Percentiles rank a stretch among this genome's conserved stretches.
Evolutionary conservation across 2,888 invertebrate genomes (phyloP).

Genomic region (Macrophya annulata): DNA sequence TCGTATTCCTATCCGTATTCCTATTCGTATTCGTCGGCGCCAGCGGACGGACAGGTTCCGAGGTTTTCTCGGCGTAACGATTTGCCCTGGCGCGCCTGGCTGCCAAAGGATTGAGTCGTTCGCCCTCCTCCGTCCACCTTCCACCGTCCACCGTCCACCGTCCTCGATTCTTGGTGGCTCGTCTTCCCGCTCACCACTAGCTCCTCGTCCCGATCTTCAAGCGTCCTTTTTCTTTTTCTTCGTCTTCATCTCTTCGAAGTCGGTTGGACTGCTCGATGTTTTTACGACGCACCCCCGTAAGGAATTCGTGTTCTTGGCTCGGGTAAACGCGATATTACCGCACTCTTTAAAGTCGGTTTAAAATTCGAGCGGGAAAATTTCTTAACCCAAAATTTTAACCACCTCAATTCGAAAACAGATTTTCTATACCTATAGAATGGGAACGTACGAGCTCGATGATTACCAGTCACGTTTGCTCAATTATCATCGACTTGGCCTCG

Average conservation of each 20-base stretch:
- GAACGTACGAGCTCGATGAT: constrained; percentile 41
- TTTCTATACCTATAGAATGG: constrained; percentile 20
- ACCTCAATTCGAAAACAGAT: neutral
- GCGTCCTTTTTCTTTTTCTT: neutral
- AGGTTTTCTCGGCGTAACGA: constrained; percentile 30
- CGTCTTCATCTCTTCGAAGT: neutral
- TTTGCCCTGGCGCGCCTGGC: constrained; percentile 33
- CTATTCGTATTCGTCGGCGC: constrained; percentile 8
- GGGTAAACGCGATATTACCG: neutral
- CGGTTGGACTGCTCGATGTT: constrained; percentile 18
- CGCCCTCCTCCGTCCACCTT: constrained; percentile 24
- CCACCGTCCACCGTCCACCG: constrained; percentile 1
- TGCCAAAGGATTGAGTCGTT: constrained; percentile 47
- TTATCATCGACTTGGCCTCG: constrained; percentile 53
- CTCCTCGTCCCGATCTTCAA: neutral
- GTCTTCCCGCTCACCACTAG: constrained; percentile 9
- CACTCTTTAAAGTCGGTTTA: neutral
- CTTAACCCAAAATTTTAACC: neutral
- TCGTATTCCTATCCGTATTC: constrained; percentile 13
- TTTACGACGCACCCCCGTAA: constrained; percentile 30
- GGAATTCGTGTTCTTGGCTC: constrained; percentile 28
- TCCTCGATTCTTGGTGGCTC: neutral
- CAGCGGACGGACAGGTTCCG: constrained; percentile 15
- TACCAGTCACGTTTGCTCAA: constrained; percentile 58
- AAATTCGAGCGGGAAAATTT: neutral